These are phyloP conservation scores for Megalops cyprinoides DNA, from an alignment of 2,797 vertebrate species.

Conservation along the genomic window DNA sequence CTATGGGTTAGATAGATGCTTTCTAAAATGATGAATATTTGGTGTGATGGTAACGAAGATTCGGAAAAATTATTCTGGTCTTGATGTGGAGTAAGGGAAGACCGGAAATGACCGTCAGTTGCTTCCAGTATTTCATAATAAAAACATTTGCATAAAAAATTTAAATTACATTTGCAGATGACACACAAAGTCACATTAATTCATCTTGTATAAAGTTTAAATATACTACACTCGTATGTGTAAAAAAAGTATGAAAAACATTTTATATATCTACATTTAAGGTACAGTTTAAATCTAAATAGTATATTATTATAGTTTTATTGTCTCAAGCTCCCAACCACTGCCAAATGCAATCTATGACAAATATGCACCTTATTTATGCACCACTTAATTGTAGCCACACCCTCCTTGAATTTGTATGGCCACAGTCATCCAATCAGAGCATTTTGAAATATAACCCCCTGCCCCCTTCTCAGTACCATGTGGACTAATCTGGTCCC, in stretches of 20 bases:
- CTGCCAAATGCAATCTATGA: background rate
- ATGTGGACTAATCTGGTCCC: background rate
- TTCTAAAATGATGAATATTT: background rate
- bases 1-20: background rate
- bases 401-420: background rate
- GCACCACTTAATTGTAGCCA: background rate
- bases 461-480: too few relatives aligned
- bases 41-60: background rate
- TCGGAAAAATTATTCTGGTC: constrained; percentile 1
- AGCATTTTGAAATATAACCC: background rate
- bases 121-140: background rate
- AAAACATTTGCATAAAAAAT: constrained; percentile 19
- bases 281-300: constrained; percentile 12
- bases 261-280: constrained; percentile 15
- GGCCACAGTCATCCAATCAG: too few relatives aligned
- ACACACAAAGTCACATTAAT: constrained; percentile 18
- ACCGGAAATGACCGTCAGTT: background rate
- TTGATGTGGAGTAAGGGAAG: background rate
- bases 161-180: constrained; percentile 30
- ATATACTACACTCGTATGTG: background rate
- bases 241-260: constrained; percentile 11
- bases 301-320: background rate
- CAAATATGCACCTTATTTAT: background rate
- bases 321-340: background rate
- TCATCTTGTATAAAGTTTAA: constrained; percentile 9